These are phyloP conservation scores for Chorisops tibialis DNA, from an alignment of 2,888 invertebrate species.

Conservation along the genomic window DNA sequence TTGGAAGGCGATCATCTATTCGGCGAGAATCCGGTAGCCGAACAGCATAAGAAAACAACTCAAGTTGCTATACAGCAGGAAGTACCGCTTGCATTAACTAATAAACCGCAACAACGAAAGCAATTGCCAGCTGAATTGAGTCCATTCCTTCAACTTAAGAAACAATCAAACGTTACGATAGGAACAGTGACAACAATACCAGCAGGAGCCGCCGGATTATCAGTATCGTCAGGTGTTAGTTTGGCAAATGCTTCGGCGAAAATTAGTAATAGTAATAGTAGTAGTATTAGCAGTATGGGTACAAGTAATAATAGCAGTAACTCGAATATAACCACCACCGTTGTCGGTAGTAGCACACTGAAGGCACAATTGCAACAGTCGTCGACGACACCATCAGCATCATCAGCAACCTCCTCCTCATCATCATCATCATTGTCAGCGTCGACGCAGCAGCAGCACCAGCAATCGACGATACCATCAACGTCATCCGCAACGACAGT, in stretches of 20 bases:
- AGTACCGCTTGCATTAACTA: slow-evolving; percentile 58
- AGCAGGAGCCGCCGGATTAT: too few species aligned
- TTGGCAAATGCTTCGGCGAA: slow-evolving; percentile 29
- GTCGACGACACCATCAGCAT: slow-evolving; percentile 1
- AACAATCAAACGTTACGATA: slow-evolving; percentile 41
- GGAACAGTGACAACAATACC: slow-evolving; percentile 42
- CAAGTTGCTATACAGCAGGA: slow-evolving; percentile 47
- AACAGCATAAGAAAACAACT: slow-evolving; percentile 43
- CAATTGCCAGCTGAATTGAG: slow-evolving; percentile 59
- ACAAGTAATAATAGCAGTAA: slow-evolving; percentile 40
- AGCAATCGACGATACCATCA: slow-evolving; percentile 25
- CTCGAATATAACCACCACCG: slow-evolving; percentile 22
- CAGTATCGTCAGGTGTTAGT: slow-evolving; percentile 38
- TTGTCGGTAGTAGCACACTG: slow-evolving; percentile 7
- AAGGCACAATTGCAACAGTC: slow-evolving; percentile 5
- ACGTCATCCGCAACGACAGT: slow-evolving; percentile 34
- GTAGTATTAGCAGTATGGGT: slow-evolving; percentile 34
- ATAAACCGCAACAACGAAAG: slow-evolving; percentile 46
- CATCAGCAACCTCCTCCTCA: background rate
- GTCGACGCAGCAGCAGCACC: slow-evolving; percentile 26
- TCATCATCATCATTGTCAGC: slow-evolving; percentile 30
- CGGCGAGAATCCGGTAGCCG: slow-evolving; percentile 61
- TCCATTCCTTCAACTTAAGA: slow-evolving; percentile 62
- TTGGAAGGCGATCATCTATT: slow-evolving; percentile 94
- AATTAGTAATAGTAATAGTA: slow-evolving; percentile 33